These are phyloP conservation scores for Stegodyphus mimosarum DNA, from an alignment of 1,140 invertebrate species.

Conservation along the genomic window DNA sequence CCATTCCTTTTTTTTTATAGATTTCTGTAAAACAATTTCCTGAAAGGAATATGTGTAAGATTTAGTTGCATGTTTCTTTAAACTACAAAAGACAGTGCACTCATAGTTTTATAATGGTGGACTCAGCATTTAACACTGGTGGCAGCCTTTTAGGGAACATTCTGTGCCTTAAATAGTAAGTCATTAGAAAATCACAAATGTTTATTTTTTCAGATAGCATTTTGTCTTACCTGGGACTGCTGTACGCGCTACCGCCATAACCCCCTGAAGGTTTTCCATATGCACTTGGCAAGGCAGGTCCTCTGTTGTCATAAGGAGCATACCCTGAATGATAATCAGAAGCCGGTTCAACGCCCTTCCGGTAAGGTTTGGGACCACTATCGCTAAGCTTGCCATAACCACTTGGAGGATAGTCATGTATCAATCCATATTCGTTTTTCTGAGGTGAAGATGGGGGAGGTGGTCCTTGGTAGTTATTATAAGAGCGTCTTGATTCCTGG, in stretches of 20 bases:
- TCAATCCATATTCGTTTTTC: constrained; percentile 36
- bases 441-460: background rate
- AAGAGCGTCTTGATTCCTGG: background rate
- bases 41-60: no score
- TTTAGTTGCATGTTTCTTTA: no score
- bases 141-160: no score
- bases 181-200: no score
- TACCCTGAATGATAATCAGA: constrained; percentile 13
- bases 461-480: background rate
- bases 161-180: no score
- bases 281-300: constrained; percentile 17
- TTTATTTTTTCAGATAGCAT: no score
- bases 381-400: constrained; percentile 23
- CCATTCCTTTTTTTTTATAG: no score
- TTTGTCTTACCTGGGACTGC: no score
- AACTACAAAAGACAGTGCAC: no score
- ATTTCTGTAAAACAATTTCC: no score
- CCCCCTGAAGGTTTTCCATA: background rate
- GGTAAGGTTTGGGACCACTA: background rate
- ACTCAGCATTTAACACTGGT: no score
- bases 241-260: background rate
- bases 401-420: constrained; percentile 40
- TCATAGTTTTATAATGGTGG: no score
- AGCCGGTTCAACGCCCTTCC: constrained; percentile 33
- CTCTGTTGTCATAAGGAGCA: constrained; percentile 45